These are phyloP conservation scores for Metacarcinus magister DNA, from an alignment of 2,888 invertebrate species.

Conservation along the genomic window DNA sequence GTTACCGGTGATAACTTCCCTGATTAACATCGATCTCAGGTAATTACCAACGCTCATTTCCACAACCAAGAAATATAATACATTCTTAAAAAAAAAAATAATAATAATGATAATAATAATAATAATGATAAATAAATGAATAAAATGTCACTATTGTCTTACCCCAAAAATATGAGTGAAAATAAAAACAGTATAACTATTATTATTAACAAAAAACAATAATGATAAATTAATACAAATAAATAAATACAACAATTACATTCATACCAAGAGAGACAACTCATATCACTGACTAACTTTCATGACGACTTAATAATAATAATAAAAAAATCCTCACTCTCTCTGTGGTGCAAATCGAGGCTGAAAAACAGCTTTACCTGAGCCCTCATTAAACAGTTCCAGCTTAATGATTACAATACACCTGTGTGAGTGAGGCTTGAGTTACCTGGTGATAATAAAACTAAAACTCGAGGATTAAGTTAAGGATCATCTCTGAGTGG, in stretches of 20 bases:
- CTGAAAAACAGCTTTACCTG: not conserved
- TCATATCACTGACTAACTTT: too few relatives aligned
- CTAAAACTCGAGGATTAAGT: not conserved
- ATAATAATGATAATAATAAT: too few relatives aligned
- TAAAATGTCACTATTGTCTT: not conserved
- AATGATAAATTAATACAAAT: too few relatives aligned
- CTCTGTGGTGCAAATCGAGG: not conserved
- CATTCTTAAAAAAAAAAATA: not conserved
- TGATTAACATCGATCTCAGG: slow-evolving; percentile 16
- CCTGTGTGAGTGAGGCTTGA: not conserved
- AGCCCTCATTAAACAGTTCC: not conserved
- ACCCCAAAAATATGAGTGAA: not conserved
- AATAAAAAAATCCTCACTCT: too few relatives aligned
- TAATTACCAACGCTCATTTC: slow-evolving; percentile 22
- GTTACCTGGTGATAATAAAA: not conserved
- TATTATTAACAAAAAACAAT: too few relatives aligned
- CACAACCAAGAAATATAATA: not conserved
- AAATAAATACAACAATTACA: too few relatives aligned
- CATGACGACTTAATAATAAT: too few relatives aligned
- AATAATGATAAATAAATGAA: too few relatives aligned
- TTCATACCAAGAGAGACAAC: too few relatives aligned
- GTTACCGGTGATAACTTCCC: slow-evolving; percentile 5
- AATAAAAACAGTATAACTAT: not conserved
- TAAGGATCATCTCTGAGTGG: not conserved
- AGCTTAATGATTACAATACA: not conserved